These are phyloP conservation scores for Nasonia giraulti DNA, from an alignment of 1,140 invertebrate species.

Conservation along the genomic window DNA sequence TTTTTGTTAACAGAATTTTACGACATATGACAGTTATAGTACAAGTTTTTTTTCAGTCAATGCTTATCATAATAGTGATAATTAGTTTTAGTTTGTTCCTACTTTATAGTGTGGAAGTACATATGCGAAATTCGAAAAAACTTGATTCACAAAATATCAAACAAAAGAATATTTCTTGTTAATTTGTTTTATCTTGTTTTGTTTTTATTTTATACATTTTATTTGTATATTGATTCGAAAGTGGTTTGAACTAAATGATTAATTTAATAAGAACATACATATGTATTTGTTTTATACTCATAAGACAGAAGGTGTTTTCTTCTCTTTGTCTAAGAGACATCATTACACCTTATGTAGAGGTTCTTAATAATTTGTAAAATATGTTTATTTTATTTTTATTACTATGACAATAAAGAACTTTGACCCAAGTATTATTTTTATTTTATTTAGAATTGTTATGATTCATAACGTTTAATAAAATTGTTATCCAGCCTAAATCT, in stretches of 20 bases:
- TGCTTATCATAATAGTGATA: neutral
- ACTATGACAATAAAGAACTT: neutral
- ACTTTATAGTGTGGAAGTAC: too few species aligned
- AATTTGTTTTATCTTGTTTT: neutral
- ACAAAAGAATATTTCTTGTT: too few species aligned
- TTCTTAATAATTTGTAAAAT: neutral
- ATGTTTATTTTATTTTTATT: conserved; percentile 2
- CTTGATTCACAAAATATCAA: neutral
- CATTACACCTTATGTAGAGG: neutral
- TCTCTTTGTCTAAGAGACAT: neutral
- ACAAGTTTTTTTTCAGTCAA: neutral
- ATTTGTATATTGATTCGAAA: neutral
- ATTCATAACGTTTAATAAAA: too few species aligned
- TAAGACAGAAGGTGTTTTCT: too few species aligned
- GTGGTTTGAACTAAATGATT: neutral
- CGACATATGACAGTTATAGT: neutral
- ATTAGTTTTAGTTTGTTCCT: neutral
- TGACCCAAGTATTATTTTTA: too few species aligned
- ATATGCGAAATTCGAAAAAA: neutral
- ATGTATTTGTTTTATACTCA: neutral
- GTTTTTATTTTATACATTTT: neutral
- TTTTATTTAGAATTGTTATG: too few species aligned
- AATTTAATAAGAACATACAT: neutral
- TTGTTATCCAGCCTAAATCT: too few species aligned
- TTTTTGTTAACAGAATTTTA: neutral